phyloP scores from a whole-genome alignment of 1,140 invertebrate species.

The Drosophila bocqueti region DNA sequence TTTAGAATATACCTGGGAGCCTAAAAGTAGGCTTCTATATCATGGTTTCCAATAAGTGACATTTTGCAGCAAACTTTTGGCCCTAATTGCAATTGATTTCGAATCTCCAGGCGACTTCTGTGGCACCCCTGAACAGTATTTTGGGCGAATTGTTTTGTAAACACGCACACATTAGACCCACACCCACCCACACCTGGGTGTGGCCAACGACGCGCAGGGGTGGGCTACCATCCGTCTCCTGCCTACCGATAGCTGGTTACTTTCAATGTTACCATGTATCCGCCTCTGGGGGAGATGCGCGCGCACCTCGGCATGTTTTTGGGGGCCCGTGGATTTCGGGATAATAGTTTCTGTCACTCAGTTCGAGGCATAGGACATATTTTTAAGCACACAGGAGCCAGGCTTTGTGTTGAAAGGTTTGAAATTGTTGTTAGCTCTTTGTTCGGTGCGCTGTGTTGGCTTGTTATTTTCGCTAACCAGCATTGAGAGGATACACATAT shows the following conservation, averaged over 20 bases:
- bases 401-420: conserved; percentile 55
- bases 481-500: not conserved
- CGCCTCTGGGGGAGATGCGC: conserved; percentile 40
- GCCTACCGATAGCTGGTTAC: conserved; percentile 4
- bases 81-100: not conserved
- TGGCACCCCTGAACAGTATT: not conserved
- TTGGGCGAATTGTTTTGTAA: not conserved
- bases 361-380: conserved; percentile 58
- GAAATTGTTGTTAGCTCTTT: conserved; percentile 11
- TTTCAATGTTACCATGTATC: conserved; percentile 11
- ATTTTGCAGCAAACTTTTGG: not conserved
- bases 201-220: conserved; percentile 46
- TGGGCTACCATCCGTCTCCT: conserved; percentile 12
- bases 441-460: not conserved
- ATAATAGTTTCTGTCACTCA: conserved; percentile 63
- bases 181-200: conserved; percentile 50
- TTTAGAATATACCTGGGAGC: not conserved
- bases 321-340: conserved; percentile 22
- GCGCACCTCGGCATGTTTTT: conserved; percentile 36
- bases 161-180: not conserved
- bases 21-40: not conserved
- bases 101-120: too few relatives aligned
- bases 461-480: too few relatives aligned
- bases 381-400: conserved; percentile 49
- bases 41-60: too few relatives aligned